A percentile compares a stretch with the other conserved stretches of the same genome.
Conservation (phyloP, 2,113 vertebrate species). For the Pteruthius melanotis region DNA sequence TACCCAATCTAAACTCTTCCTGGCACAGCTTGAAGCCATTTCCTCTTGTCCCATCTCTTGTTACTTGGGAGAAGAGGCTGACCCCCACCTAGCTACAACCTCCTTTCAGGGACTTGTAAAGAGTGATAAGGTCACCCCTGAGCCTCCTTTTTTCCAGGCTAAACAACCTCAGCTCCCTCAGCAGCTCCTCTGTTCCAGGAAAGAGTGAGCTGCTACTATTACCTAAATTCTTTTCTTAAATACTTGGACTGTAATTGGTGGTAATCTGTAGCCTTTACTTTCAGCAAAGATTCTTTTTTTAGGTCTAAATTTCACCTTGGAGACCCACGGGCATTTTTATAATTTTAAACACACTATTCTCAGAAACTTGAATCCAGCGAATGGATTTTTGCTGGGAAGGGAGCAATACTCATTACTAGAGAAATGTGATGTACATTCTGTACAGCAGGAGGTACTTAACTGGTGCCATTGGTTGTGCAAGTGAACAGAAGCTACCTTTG, state of each 20-base stretch:
- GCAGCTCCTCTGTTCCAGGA: background rate
- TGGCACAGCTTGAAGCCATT: background rate
- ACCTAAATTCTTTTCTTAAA: background rate
- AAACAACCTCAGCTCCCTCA: background rate
- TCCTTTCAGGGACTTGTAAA: background rate
- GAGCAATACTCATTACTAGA: background rate
- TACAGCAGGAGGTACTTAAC: background rate
- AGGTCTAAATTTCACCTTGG: background rate
- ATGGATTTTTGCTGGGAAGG: background rate
- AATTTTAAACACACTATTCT: background rate
- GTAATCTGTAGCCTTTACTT: background rate
- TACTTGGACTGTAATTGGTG: background rate
- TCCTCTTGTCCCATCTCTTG: background rate
- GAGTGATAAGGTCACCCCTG: background rate
- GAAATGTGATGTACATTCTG: background rate
- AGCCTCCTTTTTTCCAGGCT: background rate
- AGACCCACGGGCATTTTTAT: background rate
- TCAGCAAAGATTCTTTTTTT: background rate
- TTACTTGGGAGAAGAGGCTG: background rate
- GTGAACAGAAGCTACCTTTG: background rate
- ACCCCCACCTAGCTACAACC: background rate
- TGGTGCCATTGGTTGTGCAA: background rate
- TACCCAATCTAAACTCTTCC: background rate
- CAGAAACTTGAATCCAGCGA: background rate
- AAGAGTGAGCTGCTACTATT: background rate